Evolutionary conservation across 2,888 invertebrate genomes (phyloP), one percentile per base, ranked within the genome.

Genomic region (Polyommatus icarus): DNA sequence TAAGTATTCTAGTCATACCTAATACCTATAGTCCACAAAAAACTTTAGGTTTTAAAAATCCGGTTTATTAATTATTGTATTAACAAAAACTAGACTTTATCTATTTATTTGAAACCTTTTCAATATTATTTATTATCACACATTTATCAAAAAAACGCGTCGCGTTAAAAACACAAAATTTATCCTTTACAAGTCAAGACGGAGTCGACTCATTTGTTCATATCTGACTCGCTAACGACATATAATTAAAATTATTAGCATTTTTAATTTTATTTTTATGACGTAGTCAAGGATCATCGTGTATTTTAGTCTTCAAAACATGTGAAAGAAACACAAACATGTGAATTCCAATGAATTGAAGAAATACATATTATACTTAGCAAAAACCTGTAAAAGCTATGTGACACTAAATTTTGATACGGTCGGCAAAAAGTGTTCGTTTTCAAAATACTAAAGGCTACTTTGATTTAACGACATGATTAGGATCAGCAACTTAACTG

Each of bases 161-260:
- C 1, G 29, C 20, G 29, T 10, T 29, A 67, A 67, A 24, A 61
- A 24, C 3, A 24, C 8, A 5, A 20, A 59, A 59, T 59, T 20
- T 59, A 61, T 24, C 12, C 59, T 59, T 61, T 24, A 24, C 57
- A 24, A 61, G 8, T 12, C 10, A 61, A 61, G 20, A 61, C 12
- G 61, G 24, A 24, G 12, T 12, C 12, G 12, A 67, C 12, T 29
- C 54, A 15, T 67, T 15, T 67, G 67, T 29, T 29, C 67, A 29
- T 67, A 29, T 67, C 24, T 29, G 67, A 67, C 67, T 29, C 67
- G 67, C 29, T 67, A 67, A 67, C 67, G 67, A 67, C 29, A 15
- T 29, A 15, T 24, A 67, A 67, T 29, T 67, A 67, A 67, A 29
- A 67, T 29, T 1, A 67, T 67, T 29, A 67, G 67, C 29, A 67